Evolutionary conservation across 1,140 invertebrate genomes (phyloP), one percentile per base, ranked within the genome.

Genomic region (Cydia amplana): DNA sequence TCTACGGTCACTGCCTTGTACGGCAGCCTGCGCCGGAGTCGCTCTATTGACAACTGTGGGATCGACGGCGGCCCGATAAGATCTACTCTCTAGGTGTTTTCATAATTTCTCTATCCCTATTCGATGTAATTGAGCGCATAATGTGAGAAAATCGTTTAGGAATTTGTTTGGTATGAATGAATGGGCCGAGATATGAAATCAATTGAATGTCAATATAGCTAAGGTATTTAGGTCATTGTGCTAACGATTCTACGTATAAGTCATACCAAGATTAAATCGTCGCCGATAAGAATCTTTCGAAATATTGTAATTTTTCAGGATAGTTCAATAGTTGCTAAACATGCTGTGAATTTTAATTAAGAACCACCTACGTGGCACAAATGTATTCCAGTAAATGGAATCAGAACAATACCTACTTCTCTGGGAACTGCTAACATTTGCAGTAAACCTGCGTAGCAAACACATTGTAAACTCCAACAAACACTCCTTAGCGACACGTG

Each of bases 11-110:
- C 83, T 78, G 80, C 91, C 91, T 83, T 92, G 84, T 92, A 92
- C 75, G 91, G 91, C 78, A 92, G 86, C 88, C 82, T 86, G 90
- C 76, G 79, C 84, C 75, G 51, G 83, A 79, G 77, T 77, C 80
- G 84, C 74, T 80, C 82, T 85, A 87, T 88, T 91, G 88, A 92
- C 91, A 88, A 89, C 88, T 91, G 88, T 91, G 89, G 87, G 87
- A 90, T 85, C 81, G 81, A 83, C 86, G 85, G 79, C 80, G 78
- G 82, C 78, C 75, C 77, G 82, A 87, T 89, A 90, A 84, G 83
- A 89, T 88, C 83, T 64, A 81, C 81, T 88, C 80, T 85, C 80
- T 85, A 86, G 80, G 81, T 83, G 85, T 86, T 85, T 88, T 82
- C 81, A 85, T 86, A 83, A 84, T 87, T 87, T 88, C 83, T 85